These are phyloP conservation scores for Hirudinaria manillensis DNA, from an alignment of 2,888 invertebrate species.

Conservation along the genomic window DNA sequence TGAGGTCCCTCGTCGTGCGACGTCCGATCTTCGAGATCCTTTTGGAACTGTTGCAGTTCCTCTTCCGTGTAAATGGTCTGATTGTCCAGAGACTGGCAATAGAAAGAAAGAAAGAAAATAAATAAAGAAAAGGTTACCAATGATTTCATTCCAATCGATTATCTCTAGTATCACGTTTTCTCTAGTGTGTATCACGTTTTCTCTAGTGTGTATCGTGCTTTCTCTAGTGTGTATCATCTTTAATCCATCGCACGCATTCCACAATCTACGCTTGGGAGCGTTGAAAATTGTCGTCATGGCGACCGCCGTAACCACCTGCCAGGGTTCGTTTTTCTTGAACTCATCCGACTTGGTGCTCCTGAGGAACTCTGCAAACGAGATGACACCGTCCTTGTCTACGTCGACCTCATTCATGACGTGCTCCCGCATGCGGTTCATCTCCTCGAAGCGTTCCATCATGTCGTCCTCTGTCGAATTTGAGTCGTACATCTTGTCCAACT, in stretches of 20 bases:
- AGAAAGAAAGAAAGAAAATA: neutral
- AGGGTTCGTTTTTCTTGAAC: conserved; percentile 79
- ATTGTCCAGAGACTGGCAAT: conserved; percentile 64
- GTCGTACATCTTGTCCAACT: conserved; percentile 84
- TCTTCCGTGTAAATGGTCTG: conserved; percentile 74
- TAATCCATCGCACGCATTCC: no score
- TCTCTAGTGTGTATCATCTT: no score
- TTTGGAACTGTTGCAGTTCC: conserved; percentile 70
- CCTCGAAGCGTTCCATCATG: conserved; percentile 69
- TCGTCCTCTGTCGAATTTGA: conserved; percentile 81
- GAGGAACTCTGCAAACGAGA: conserved; percentile 71
- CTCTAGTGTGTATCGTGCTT: no score
- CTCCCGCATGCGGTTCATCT: conserved; percentile 96
- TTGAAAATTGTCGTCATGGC: conserved; percentile 23
- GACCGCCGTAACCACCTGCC: conserved; percentile 63
- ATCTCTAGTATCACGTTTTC: neutral
- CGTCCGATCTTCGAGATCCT: conserved; percentile 40
- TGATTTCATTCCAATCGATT: neutral
- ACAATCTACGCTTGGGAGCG: no score
- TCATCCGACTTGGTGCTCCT: conserved; percentile 76
- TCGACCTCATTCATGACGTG: conserved; percentile 88
- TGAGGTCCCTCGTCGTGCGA: neutral
- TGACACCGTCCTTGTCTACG: conserved; percentile 75
- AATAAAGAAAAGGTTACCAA: neutral
- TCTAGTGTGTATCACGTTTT: neutral